Conservation (phyloP, 2,888 invertebrate genomes). For the Nemotelus nigrinus region DNA sequence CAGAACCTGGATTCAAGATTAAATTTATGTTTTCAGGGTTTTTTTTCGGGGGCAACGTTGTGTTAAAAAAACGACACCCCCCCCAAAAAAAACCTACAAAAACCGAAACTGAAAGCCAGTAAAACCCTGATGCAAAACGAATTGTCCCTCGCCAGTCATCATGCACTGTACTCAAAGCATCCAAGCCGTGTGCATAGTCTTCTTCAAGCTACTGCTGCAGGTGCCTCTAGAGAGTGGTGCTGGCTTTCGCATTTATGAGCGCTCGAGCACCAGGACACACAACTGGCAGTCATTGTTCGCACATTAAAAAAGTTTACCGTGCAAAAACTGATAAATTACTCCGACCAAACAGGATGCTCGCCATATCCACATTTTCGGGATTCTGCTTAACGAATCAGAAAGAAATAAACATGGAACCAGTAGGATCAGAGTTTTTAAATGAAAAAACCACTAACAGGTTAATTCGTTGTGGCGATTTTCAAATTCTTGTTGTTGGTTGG, state of each 20-base stretch:
- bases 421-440: background rate
- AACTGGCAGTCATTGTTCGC: conserved; percentile 33
- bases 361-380: conserved; percentile 33
- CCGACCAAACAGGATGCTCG: background rate
- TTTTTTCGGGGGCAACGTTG: background rate
- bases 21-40: conserved; percentile 2
- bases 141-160: background rate
- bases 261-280: background rate
- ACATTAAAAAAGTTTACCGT: conserved; percentile 21
- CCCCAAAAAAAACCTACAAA: background rate
- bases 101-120: conserved; percentile 25
- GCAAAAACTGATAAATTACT: conserved; percentile 39
- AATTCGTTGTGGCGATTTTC: conserved; percentile 9
- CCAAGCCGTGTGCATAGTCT: too few species aligned
- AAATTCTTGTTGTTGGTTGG: background rate
- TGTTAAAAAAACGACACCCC: background rate
- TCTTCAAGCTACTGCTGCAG: too few species aligned
- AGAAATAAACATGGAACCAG: conserved; percentile 7
- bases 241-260: too few species aligned
- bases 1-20: conserved; percentile 32
- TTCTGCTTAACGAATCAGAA: conserved; percentile 35
- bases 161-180: too few species aligned
- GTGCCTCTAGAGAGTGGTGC: too few species aligned
- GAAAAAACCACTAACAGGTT: conserved; percentile 20
- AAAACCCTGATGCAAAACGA: conserved; percentile 33